A percentile compares a stretch with the other conserved stretches of the same genome.
Conservation (phyloP, 2,888 invertebrate genomes). For the Tetropium fuscum region DNA sequence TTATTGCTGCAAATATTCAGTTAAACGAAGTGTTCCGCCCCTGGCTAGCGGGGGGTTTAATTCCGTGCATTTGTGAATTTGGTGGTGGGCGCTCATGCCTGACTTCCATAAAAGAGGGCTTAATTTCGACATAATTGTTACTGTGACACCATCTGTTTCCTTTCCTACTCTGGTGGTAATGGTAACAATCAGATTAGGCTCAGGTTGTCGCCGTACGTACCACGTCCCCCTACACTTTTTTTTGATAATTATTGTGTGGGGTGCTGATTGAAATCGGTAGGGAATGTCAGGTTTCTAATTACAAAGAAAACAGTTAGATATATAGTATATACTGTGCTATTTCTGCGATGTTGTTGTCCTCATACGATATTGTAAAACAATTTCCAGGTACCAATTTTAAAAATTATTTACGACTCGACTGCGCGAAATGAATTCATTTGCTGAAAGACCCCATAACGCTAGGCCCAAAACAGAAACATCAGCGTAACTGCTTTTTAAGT, state of each 20-base stretch:
- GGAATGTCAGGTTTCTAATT: no score
- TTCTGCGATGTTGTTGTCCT: no score
- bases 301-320: no score
- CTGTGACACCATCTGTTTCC: conserved; percentile 67
- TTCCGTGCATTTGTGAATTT: conserved; percentile 35
- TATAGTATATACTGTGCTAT: no score
- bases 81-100: conserved; percentile 62
- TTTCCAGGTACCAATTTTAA: no score
- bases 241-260: conserved; percentile 36
- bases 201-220: conserved; percentile 45
- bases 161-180: conserved; percentile 58
- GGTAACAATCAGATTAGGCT: conserved; percentile 54
- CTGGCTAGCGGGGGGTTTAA: conserved; percentile 42
- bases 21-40: conserved; percentile 32
- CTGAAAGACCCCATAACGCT: no score
- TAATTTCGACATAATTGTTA: conserved; percentile 67
- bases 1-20: conserved; percentile 1
- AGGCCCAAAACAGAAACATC: no score
- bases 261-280: conserved; percentile 36
- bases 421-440: no score
- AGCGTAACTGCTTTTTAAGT: no score
- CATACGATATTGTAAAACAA: no score
- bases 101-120: conserved; percentile 65
- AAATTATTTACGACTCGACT: no score
- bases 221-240: conserved; percentile 30